These are phyloP conservation scores for Anguilla obscura DNA, from an alignment of 2,797 vertebrate species.

Conservation along the genomic window DNA sequence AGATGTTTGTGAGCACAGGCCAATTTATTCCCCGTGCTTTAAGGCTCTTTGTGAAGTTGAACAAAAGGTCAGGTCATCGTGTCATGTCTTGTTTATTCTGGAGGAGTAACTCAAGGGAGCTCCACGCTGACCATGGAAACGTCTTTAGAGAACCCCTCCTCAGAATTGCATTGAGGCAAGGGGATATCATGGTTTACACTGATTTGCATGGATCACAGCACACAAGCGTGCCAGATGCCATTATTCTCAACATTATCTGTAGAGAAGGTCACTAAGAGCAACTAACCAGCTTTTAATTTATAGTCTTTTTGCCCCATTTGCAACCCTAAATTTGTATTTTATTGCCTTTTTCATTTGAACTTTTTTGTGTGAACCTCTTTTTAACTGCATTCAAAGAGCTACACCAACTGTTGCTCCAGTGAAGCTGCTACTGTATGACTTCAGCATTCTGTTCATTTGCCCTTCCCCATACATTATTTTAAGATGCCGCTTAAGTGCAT, in stretches of 20 bases:
- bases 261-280: background rate
- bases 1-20: slow-evolving; percentile 3
- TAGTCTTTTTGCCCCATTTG: background rate
- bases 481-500: background rate
- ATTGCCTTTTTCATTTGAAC: no score
- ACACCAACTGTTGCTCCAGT: background rate
- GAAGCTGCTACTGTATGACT: background rate
- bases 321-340: background rate
- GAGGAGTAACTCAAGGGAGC: background rate
- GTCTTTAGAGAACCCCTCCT: background rate
- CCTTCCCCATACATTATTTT: background rate
- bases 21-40: background rate
- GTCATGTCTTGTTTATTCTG: background rate
- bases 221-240: background rate
- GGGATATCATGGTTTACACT: background rate
- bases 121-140: background rate
- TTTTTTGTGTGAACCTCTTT: background rate
- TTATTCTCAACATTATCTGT: background rate
- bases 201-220: background rate
- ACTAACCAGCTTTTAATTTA: background rate
- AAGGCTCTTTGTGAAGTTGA: background rate
- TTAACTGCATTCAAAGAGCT: background rate
- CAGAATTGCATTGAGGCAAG: background rate
- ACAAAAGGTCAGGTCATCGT: background rate
- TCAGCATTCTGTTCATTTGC: background rate